Evolutionary conservation across 2,888 invertebrate genomes (phyloP).

Genomic region (Unio delphinus): DNA sequence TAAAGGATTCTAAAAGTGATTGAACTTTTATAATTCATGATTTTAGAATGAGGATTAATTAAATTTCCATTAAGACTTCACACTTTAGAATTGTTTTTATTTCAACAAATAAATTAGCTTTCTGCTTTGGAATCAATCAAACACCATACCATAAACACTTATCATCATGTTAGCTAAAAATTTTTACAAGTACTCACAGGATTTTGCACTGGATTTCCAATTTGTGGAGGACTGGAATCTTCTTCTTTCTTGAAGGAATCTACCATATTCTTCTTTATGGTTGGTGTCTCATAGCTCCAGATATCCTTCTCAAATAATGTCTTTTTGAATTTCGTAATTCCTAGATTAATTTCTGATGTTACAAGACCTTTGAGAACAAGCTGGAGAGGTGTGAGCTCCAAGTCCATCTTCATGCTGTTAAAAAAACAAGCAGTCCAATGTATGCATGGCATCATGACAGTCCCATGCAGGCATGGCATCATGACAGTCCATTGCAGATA

Average conservation of each 20-base stretch:
- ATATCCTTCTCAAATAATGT: constrained; percentile 13
- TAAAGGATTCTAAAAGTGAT: no score
- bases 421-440: background rate
- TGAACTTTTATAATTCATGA: no score
- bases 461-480: background rate
- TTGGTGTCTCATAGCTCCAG: constrained; percentile 14
- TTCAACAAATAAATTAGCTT: no score
- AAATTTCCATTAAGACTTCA: no score
- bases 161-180: no score
- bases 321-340: constrained; percentile 10
- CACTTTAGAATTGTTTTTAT: no score
- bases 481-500: no score
- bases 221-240: constrained; percentile 34
- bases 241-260: constrained; percentile 35
- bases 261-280: constrained; percentile 29
- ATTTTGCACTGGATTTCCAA: constrained; percentile 11
- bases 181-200: constrained; percentile 9
- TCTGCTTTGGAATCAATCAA: no score
- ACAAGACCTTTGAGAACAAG: constrained; percentile 14
- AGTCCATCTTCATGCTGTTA: constrained; percentile 14
- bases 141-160: no score
- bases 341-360: constrained; percentile 13
- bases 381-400: constrained; percentile 15
- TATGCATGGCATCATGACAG: constrained; percentile 17
- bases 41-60: no score